Base-by-base conservation (phyloP, 2,113 vertebrate species). In the Rhea pennata region DNA sequence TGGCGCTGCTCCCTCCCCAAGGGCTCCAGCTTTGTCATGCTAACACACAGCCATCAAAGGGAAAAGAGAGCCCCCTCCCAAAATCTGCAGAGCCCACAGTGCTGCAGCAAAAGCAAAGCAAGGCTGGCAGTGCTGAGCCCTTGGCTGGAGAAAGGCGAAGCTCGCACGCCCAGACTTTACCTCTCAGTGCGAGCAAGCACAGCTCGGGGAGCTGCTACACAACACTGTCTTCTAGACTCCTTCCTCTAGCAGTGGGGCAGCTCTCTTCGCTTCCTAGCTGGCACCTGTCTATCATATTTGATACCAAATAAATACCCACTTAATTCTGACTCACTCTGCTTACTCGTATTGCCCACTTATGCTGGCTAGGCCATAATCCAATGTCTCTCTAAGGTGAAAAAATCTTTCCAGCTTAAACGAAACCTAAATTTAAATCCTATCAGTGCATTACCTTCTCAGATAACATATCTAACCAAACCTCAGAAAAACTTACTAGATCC, bases 381-480 rank as follows among this genome's bases (percentile, higher is more conserved):
- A 4, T 22, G 85, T 26, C 48, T 42, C 66, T 93, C 87, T 86
- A 67, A 27, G 10, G 33, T 17, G 87, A 58, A 53, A 31, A 83
- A 72, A 79, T 66, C 93, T 81, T 40, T n/a, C 85, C 76, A 91
- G 93, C 82, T 86, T 74, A 58, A 87, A 90, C 80, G 67, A 96
- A 95, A 78, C 62, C 82, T 61, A 54, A 88, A 66, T 72, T 84
- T 29, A 86, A 87, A 88, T 84, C 21, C 8, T 51, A 88, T 54
- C 42, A 46, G 66, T 40, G 72, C 91, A 67, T 53, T 5, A 0
- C 46, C 91, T 80, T 59, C 62, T 21, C 50, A 76, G 78, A 73
- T 70, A 93, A 66, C 29, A 39, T 50, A 83, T 58, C 89, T 36
- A 15, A 91, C 33, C 67, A 2, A 70, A 70, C 36, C 74, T 66